Percentiles rank a stretch among this genome's conserved stretches.
These are phyloP conservation scores for Leptodactylus fuscus DNA, from an alignment of 2,113 vertebrate genomes.

Conservation along the genomic window DNA sequence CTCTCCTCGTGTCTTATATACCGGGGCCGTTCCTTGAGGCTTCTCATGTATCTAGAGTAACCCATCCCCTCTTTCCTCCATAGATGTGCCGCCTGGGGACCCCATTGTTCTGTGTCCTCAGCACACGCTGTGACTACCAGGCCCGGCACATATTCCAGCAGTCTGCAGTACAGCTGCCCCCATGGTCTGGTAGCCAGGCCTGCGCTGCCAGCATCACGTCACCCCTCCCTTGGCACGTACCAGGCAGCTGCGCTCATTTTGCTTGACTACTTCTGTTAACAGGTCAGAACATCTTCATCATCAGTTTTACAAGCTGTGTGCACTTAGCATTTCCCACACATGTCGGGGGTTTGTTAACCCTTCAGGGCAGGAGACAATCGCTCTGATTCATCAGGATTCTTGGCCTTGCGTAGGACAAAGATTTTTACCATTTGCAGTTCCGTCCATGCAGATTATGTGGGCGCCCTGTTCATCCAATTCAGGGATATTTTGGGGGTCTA, in stretches of 20 bases:
- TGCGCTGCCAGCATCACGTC: constrained; percentile 10
- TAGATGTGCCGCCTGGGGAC: no score
- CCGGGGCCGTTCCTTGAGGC: no score
- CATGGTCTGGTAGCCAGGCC: constrained; percentile 23
- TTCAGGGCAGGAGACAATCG: not conserved
- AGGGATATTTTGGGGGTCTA: no score
- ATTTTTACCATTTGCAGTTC: no score
- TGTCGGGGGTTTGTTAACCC: not conserved
- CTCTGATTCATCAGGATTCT: not conserved
- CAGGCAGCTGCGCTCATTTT: constrained; percentile 52
- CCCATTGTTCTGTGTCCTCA: not conserved
- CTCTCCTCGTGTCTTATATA: no score
- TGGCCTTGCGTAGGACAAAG: not conserved
- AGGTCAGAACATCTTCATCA: constrained; percentile 56
- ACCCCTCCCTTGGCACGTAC: constrained; percentile 12
- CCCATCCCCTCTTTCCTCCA: no score
- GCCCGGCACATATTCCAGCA: not conserved
- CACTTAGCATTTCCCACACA: constrained; percentile 12
- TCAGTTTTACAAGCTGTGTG: constrained; percentile 41
- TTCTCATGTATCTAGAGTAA: no score
- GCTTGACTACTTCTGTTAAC: constrained; percentile 54
- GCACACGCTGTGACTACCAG: constrained; percentile 6
- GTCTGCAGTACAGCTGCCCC: constrained; percentile 30
- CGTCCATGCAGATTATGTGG: no score
- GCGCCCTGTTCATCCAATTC: no score